Percentiles rank a stretch among this genome's conserved stretches.
phyloP scores from a whole-genome alignment of 2,113 vertebrate genomes.

The Hippocampus guttulatus region DNA sequence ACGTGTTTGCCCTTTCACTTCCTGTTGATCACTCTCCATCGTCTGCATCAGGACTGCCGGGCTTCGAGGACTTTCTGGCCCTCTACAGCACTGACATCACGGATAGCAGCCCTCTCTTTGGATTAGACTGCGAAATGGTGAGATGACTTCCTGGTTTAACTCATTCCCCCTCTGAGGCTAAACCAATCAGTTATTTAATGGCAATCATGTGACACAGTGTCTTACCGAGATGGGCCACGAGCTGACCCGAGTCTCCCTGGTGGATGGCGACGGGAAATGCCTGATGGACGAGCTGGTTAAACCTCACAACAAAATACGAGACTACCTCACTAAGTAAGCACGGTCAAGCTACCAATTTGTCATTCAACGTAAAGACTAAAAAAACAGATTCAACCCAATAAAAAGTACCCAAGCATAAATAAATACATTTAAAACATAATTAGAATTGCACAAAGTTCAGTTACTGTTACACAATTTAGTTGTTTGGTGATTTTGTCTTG shows the following conservation, averaged over 20 bases:
- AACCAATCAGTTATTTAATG: background rate
- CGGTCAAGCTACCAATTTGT: background rate
- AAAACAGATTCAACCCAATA: background rate
- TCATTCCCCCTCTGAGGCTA: background rate
- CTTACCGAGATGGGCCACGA: constrained; percentile 76
- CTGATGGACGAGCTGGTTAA: constrained; percentile 83
- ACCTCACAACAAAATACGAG: constrained; percentile 71
- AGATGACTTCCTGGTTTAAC: constrained; percentile 18
- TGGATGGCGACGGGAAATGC: constrained; percentile 77
- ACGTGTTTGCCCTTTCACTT: background rate
- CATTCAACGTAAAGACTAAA: constrained; percentile 1
- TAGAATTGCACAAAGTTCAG: too few relatives aligned
- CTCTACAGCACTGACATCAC: constrained; percentile 69
- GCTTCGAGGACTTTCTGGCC: constrained; percentile 70
- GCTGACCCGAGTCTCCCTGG: constrained; percentile 79
- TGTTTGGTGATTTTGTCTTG: too few relatives aligned
- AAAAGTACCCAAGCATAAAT: background rate
- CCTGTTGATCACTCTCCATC: background rate
- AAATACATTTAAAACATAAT: too few relatives aligned
- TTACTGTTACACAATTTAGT: too few relatives aligned
- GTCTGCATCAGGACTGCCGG: constrained; percentile 63
- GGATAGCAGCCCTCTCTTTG: constrained; percentile 84
- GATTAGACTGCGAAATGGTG: constrained; percentile 94
- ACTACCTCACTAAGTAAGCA: constrained; percentile 82
- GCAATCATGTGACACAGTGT: constrained; percentile 83